Evolutionary conservation across 2,113 vertebrate genomes (phyloP).

Genomic region (Chrysemys picta): DNA sequence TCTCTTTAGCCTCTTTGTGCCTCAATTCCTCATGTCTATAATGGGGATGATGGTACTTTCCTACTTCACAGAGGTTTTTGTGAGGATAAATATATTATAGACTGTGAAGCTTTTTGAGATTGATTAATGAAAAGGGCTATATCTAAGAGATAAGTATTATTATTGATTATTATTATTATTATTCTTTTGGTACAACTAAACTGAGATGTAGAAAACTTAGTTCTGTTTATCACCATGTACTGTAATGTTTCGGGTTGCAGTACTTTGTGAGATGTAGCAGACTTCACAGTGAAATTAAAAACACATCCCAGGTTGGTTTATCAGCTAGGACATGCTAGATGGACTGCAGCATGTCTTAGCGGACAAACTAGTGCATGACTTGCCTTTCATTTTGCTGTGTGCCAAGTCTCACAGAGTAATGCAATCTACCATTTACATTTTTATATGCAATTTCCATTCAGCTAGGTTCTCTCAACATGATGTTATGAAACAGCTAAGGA

Average conservation of each 20-base stretch:
- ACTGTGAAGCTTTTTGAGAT: not conserved
- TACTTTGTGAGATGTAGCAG: not conserved
- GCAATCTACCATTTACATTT: not conserved
- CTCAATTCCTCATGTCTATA: not conserved
- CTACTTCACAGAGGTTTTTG: not conserved
- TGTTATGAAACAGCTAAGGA: slow-evolving; percentile 23
- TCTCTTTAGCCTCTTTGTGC: not conserved
- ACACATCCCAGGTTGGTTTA: not conserved
- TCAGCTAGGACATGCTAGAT: accelerated
- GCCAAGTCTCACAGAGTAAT: not conserved
- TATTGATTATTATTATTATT: not conserved
- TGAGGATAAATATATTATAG: not conserved
- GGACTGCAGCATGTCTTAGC: not conserved
- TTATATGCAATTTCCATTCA: slow-evolving; percentile 2
- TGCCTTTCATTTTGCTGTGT: not conserved
- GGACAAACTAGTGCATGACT: not conserved
- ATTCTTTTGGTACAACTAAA: not conserved
- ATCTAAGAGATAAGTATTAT: not conserved
- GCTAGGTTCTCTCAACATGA: not conserved
- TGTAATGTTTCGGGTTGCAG: not conserved
- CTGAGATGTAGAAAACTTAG: not conserved
- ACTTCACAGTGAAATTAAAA: not conserved
- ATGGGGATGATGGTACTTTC: not conserved
- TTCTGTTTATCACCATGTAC: not conserved
- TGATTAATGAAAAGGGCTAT: not conserved